Evolutionary conservation across 2,113 vertebrate genomes (phyloP).

Genomic region (Otus sunia): DNA sequence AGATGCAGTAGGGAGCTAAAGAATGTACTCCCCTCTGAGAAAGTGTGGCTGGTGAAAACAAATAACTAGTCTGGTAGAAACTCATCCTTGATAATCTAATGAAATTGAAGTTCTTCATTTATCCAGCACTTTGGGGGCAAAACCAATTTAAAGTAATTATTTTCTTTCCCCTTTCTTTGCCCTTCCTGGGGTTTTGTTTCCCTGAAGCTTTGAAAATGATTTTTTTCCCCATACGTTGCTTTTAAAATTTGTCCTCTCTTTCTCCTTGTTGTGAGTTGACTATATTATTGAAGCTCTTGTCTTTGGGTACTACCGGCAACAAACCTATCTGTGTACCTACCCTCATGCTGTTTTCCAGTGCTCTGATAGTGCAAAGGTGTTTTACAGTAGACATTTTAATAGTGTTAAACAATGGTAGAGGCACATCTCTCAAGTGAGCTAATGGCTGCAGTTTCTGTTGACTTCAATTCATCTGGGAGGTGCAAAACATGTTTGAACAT

Average conservation of each 20-base stretch:
- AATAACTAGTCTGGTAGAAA: neutral
- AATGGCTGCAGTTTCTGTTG: neutral
- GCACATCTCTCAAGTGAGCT: neutral
- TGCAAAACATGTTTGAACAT: neutral
- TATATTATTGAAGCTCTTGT: neutral
- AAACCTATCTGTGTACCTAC: neutral
- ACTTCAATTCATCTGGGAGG: neutral
- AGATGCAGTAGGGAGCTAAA: neutral
- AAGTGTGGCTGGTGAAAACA: neutral
- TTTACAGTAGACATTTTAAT: neutral
- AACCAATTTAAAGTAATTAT: neutral
- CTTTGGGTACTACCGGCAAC: neutral
- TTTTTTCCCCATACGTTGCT: rapidly evolving
- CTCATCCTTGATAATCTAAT: neutral
- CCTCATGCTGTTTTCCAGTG: neutral
- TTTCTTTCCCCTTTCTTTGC: neutral
- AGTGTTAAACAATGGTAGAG: neutral
- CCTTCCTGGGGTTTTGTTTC: neutral
- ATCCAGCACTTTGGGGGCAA: neutral
- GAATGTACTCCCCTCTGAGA: neutral
- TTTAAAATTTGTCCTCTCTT: neutral
- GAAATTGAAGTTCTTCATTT: neutral
- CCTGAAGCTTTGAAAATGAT: neutral
- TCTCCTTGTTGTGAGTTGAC: neutral
- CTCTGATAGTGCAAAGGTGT: neutral